Conservation (phyloP, 2,888 invertebrate species). For the Drosophila meridiana region DNA sequence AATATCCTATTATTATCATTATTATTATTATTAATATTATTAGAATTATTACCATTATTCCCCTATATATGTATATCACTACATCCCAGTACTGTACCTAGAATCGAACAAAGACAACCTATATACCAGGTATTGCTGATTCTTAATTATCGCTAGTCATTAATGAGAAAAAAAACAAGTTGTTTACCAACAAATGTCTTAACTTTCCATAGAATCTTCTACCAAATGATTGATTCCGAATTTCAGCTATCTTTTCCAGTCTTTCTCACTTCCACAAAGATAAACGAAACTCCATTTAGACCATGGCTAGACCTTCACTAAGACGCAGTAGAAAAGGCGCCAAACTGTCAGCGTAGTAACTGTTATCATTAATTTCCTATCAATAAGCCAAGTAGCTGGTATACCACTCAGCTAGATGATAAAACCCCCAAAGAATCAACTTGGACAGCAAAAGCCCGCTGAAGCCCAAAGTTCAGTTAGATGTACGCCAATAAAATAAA, state of each 20-base stretch:
- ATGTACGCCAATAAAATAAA: constrained; percentile 44
- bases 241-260: not conserved
- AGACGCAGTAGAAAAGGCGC: constrained; percentile 22
- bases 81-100: too few species aligned
- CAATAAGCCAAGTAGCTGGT: constrained; percentile 23
- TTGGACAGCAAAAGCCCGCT: constrained; percentile 13
- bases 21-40: not conserved
- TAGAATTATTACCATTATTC: not conserved
- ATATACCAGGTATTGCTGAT: not conserved
- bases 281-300: constrained; percentile 5
- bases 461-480: constrained; percentile 58
- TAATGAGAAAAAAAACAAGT: constrained; percentile 7
- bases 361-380: constrained; percentile 32
- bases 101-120: not conserved
- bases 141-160: not conserved
- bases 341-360: constrained; percentile 10
- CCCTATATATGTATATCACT: not conserved
- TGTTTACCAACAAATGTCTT: not conserved
- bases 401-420: constrained; percentile 40
- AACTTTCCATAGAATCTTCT: constrained; percentile 1
- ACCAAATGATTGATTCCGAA: not conserved
- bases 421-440: constrained; percentile 27
- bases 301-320: constrained; percentile 8
- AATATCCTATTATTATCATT: not conserved
- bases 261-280: not conserved